Conservation (phyloP, 2,113 vertebrate genomes). For the Aplodontia rufa region DNA sequence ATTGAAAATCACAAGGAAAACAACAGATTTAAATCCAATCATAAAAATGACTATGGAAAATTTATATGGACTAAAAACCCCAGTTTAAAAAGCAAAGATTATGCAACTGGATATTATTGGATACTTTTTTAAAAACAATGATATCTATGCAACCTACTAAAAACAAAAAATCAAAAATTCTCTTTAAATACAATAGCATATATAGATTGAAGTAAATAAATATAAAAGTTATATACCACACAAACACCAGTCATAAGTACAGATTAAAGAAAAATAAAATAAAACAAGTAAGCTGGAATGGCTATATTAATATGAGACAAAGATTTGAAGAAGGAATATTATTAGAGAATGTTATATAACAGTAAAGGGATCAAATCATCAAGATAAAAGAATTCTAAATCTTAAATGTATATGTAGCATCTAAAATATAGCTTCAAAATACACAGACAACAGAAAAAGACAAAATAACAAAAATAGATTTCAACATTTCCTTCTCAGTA, state of each 20-base stretch:
- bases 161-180: neutral
- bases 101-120: neutral
- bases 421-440: neutral
- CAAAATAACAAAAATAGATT: neutral
- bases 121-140: neutral
- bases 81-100: neutral
- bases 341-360: neutral
- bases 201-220: neutral
- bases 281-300: neutral
- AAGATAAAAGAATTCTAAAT: neutral
- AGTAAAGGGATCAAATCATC: neutral
- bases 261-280: neutral
- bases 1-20: neutral
- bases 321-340: neutral
- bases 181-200: neutral
- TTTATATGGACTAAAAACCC: neutral
- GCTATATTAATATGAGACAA: neutral
- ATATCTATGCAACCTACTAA: neutral
- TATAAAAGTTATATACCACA: neutral
- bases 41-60: slow-evolving; percentile 23
- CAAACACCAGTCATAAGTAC: neutral
- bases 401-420: neutral
- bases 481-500: neutral
- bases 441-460: neutral
- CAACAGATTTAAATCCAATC: neutral